Conservation (phyloP, 2,113 vertebrate genomes). For the Syrrhaptes paradoxus region DNA sequence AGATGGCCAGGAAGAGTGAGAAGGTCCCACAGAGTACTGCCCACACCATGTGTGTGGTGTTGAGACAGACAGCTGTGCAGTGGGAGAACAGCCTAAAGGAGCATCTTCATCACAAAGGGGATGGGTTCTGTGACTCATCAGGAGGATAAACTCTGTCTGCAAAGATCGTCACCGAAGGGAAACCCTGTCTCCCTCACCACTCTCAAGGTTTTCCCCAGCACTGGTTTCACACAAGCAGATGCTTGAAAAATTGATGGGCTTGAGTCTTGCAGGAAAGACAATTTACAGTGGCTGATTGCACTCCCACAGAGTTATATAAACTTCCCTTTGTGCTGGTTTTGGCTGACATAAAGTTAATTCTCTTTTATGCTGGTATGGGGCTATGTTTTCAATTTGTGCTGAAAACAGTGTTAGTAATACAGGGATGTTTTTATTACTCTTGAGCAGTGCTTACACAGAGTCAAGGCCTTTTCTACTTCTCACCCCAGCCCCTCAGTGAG, state of each 20-base stretch:
- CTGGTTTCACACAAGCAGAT: background rate
- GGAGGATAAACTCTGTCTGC: background rate
- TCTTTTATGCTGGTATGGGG: too few species aligned
- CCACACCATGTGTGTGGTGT: background rate
- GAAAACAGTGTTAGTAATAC: too few species aligned
- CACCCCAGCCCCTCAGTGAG: too few species aligned
- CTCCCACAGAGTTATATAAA: background rate
- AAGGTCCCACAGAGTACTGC: background rate
- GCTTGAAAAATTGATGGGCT: background rate
- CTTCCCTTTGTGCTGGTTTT: too few species aligned
- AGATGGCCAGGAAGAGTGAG: background rate
- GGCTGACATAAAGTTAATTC: too few species aligned
- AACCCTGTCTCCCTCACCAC: background rate
- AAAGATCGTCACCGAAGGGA: background rate
- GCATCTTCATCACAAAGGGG: background rate
- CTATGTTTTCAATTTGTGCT: too few species aligned
- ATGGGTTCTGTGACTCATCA: background rate
- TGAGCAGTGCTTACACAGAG: too few species aligned
- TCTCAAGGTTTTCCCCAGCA: background rate
- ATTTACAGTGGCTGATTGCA: background rate
- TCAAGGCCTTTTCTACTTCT: too few species aligned
- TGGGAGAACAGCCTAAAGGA: background rate
- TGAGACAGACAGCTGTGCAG: background rate
- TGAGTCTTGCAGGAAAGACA: background rate
- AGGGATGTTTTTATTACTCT: too few species aligned